phyloP scores from a whole-genome alignment of 2,113 vertebrate genomes.

The Ictidomys tridecemlineatus region DNA sequence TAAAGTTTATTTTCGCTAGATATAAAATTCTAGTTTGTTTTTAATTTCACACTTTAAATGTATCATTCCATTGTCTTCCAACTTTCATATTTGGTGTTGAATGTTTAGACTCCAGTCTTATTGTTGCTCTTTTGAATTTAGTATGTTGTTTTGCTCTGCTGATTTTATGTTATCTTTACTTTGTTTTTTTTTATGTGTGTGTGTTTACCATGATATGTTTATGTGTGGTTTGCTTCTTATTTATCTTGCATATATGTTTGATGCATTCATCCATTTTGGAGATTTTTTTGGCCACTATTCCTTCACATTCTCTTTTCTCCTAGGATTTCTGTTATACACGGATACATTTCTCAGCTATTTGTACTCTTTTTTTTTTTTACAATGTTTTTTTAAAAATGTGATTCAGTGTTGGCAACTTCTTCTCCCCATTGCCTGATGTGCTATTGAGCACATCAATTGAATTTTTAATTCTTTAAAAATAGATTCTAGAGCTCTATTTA shows the following conservation, averaged over 20 bases:
- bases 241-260: background rate
- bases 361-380: background rate
- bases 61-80: background rate
- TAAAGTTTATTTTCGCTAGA: background rate
- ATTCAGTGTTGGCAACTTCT: background rate
- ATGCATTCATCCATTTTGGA: slow-evolving; percentile 12
- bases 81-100: background rate
- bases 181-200: background rate
- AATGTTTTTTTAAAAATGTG: background rate
- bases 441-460: background rate
- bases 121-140: slow-evolving; percentile 16
- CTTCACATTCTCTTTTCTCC: background rate
- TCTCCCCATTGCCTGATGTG: background rate
- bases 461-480: background rate
- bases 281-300: background rate
- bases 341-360: background rate
- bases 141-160: background rate
- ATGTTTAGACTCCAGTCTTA: background rate
- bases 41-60: background rate
- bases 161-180: background rate
- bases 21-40: background rate
- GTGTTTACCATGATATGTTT: background rate
- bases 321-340: background rate
- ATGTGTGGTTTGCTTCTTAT: background rate
- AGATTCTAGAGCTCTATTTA: background rate